Evolutionary conservation across 2,888 invertebrate genomes (phyloP), one percentile per base, ranked within the genome.

Genomic region (Chrysolina oricalcia): DNA sequence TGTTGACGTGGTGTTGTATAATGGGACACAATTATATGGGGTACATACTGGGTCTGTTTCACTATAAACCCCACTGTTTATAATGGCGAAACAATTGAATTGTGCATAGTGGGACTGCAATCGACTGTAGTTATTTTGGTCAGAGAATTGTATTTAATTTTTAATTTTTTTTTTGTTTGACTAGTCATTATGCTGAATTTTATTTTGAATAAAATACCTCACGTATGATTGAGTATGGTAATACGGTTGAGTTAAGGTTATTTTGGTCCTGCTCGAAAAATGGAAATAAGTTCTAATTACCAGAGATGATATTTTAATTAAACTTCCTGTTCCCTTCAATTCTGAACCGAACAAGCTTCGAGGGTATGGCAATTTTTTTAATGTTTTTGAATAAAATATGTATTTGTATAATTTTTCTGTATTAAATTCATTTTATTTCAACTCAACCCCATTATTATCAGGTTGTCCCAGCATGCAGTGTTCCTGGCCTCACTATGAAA

Each of bases 41-140:
- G 41, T 65, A 41, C 65, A 65, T 65, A 40, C 65, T 40, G 41
- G 65, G n/a, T n/a, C n/a, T n/a, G 43, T 41, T 17, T 15, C 66
- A 66, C 66, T 66, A 66, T 66, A 66, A 66, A 66, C 66, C 66
- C 66, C 66, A 66, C 43, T 66, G 35, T 66, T 66, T 41, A n/a
- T 13, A 66, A 40, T 66, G 40, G 66, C 43, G 5, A 66, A 66
- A 66, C 66, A 66, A 66, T 66, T 41, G 43, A 35, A 66, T 66
- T 66, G 17, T 66, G 66, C 40, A 66, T 41, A 66, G 66, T 66
- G 43, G 41, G 43, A 41, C 66, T 66, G 66, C 66, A 66, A 66
- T 43, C 3, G 8, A 43, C 43, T 4, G 43, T 2, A 43, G 43
- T 43, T 43, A 43, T 43, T 43, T 43, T 43, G 8, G 43, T 43